Evolutionary conservation across 2,797 vertebrate species (phyloP), one percentile per base, ranked within the genome.

Genomic region (Galaxias olidus): DNA sequence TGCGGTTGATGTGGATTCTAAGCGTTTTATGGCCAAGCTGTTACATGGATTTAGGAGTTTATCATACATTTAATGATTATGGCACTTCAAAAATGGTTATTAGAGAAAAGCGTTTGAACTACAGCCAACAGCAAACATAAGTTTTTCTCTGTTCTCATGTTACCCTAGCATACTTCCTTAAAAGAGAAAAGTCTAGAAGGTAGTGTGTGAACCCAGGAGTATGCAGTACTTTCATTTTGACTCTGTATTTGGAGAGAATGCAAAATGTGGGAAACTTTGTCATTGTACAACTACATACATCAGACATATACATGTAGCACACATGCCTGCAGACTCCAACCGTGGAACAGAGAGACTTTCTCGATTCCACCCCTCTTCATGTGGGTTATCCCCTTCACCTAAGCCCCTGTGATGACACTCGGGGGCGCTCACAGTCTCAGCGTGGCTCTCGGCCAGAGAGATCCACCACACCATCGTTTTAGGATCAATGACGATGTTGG

Each of bases 101-200:
- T 79, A 66, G 61, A 75, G 73, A 81, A 52, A 66, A 45, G 19
- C 63, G 70, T 84, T 76, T 86, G 83, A 89, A 77, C 66, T 45
- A 69, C 50, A 43, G 77, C 82, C 83, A 86, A 76, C 46, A 8
- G 4, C 11, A 65, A 80, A 72, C 87, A 89, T 86, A 84, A 86
- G 81, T 59, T 83, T 87, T 81, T 79, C 47, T 76, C 68, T 14
- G 58, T 61, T 74, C 55, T 84, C 72, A 74, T 74, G 66, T 63
- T n/a, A 73, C 73, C 65, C 30, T 30, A 30, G 30, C 73, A n/a
- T 60, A 69, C 41, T 66, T 65, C 65, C 68, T 74, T 74, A 48
- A 54, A 69, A 72, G 48, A 61, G 49, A n/a, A 43, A 12, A 17
- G 17, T 10, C 17, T 20, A 19, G 11, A 47, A 4, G 1, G 46